phyloP scores from a whole-genome alignment of 1,140 invertebrate species.

The Lordiphosa stackelbergi region DNA sequence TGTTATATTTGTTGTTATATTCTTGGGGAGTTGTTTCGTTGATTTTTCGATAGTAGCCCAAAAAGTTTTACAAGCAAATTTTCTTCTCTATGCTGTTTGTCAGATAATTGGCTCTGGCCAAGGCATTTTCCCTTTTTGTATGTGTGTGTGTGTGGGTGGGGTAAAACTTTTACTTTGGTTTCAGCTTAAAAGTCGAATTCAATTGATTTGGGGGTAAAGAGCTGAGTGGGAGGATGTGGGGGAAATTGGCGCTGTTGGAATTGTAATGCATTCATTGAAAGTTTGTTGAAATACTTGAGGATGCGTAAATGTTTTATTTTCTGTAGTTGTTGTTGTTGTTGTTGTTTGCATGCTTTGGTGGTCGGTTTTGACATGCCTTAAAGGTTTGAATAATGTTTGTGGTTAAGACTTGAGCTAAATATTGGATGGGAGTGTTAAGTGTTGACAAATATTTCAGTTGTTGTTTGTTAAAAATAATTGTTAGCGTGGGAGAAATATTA shows the following conservation, averaged over 20 bases:
- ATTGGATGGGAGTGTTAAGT: conserved; percentile 17
- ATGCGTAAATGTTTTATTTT: conserved; percentile 15
- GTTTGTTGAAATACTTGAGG: conserved; percentile 22
- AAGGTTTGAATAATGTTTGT: conserved; percentile 22
- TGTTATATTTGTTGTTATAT: conserved; percentile 26
- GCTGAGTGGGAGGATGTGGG: too few species aligned
- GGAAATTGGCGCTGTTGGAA: conserved; percentile 23
- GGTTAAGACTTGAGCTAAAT: conserved; percentile 21
- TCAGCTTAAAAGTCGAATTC: conserved; percentile 62
- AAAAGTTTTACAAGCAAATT: conserved; percentile 61
- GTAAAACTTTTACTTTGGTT: conserved; percentile 40
- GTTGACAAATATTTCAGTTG: conserved; percentile 39
- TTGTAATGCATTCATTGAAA: conserved; percentile 43
- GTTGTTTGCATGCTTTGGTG: conserved; percentile 37
- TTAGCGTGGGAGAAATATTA: too few species aligned
- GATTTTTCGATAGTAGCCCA: conserved; percentile 55
- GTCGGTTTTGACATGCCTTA: conserved; percentile 24
- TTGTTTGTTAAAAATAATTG: conserved; percentile 9
- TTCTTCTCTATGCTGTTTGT: conserved; percentile 50
- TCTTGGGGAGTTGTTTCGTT: conserved; percentile 53
- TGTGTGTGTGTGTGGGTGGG: conserved; percentile 4
- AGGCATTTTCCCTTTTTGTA: conserved; percentile 45
- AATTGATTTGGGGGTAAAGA: conserved; percentile 48
- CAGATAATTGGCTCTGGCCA: conserved; percentile 66
- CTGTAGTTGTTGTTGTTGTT: conserved; percentile 9